Evolutionary conservation across 2,888 invertebrate species (phyloP).

Genomic region (Charanyca ferruginea): DNA sequence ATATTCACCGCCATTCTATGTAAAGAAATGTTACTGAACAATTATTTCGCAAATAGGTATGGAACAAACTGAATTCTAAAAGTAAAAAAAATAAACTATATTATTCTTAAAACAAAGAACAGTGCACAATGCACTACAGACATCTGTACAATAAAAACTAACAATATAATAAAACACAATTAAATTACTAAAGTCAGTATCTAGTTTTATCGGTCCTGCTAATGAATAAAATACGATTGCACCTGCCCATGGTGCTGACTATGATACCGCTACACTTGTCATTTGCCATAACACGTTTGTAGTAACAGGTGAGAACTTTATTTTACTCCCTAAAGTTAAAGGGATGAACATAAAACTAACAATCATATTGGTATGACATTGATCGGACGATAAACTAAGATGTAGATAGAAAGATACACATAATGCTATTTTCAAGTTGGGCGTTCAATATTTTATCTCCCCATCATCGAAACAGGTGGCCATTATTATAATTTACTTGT

Average conservation of each 20-base stretch:
- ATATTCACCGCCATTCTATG: neutral
- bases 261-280: slow-evolving; percentile 44
- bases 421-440: neutral
- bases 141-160: slow-evolving; percentile 43
- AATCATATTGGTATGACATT: neutral
- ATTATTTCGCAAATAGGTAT: neutral
- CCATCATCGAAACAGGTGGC: slow-evolving; percentile 36
- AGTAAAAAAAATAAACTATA: neutral
- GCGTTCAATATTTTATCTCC: slow-evolving; percentile 15
- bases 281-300: slow-evolving; percentile 46
- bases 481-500: slow-evolving; percentile 50
- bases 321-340: slow-evolving; percentile 12
- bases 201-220: slow-evolving; percentile 53
- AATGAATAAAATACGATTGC: slow-evolving; percentile 61
- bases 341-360: slow-evolving; percentile 9
- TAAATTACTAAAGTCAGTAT: slow-evolving; percentile 38
- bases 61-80: neutral
- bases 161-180: slow-evolving; percentile 51
- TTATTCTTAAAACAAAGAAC: slow-evolving; percentile 28
- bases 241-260: slow-evolving; percentile 53
- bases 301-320: slow-evolving; percentile 42
- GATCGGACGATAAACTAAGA: neutral
- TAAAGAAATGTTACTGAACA: neutral
- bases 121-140: slow-evolving; percentile 2
- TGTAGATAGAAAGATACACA: neutral